Conservation (phyloP, 2,888 invertebrate genomes). For the Cerastis leucographa region DNA sequence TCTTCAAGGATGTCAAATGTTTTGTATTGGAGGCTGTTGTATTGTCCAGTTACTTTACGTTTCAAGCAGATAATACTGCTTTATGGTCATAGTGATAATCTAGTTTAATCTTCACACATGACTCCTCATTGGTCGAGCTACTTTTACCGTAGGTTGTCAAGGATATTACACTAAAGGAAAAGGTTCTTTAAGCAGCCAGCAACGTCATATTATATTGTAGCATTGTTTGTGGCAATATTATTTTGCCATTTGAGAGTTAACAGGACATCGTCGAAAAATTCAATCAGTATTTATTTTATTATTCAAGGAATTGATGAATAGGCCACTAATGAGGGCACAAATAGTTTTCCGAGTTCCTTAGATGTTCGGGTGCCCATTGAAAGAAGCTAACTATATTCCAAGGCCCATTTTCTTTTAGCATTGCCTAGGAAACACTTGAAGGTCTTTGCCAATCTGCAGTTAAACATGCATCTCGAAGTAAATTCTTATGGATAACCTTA, state of each 20-base stretch:
- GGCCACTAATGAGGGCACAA: background rate
- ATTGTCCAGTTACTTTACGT: background rate
- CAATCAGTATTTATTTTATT: background rate
- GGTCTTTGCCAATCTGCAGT: background rate
- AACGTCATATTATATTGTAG: background rate
- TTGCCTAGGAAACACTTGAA: background rate
- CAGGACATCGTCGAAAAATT: background rate
- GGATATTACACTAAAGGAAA: too few relatives aligned
- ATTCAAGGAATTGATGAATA: slow-evolving; percentile 11
- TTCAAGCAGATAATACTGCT: background rate
- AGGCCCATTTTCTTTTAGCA: background rate
- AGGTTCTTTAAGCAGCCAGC: background rate
- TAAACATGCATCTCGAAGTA: background rate
- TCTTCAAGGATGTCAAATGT: background rate
- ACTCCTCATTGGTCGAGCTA: too few relatives aligned
- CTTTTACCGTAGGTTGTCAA: background rate
- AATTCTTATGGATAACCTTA: slow-evolving; percentile 17
- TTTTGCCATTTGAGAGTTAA: background rate
- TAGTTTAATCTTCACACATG: background rate
- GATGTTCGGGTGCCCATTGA: background rate
- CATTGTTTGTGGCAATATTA: background rate
- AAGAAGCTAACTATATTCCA: background rate
- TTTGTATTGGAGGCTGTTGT: background rate
- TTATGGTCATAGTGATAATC: background rate
- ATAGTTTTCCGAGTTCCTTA: background rate